phyloP scores from a whole-genome alignment of 2,113 vertebrate species.

The Microcebus jonahi region DNA sequence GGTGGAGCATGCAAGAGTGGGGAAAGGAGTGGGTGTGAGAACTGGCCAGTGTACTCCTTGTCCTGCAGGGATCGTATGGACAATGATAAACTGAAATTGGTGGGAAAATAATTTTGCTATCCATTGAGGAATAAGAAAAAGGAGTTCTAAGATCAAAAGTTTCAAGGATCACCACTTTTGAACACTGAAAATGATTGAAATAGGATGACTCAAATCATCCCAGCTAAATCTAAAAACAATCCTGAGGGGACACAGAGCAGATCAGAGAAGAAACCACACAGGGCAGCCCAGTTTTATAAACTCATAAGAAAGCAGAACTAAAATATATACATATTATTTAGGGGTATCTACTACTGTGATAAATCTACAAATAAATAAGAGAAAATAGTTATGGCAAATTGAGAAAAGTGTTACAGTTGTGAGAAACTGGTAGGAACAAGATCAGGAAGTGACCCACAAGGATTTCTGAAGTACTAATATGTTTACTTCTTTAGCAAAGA shows the following conservation, averaged over 20 bases:
- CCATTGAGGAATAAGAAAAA: neutral
- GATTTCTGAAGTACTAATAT: neutral
- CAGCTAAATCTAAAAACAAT: neutral
- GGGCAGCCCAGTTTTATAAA: neutral
- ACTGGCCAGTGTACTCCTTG: neutral
- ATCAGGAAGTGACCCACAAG: neutral
- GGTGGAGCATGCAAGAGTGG: accelerated
- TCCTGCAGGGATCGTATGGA: too few relatives aligned
- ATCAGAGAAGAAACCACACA: neutral
- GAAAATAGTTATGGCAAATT: neutral
- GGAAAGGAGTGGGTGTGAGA: too few relatives aligned
- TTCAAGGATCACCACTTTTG: neutral
- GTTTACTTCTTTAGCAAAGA: neutral
- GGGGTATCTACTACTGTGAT: neutral
- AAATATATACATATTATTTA: neutral
- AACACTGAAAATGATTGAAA: neutral
- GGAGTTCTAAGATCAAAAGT: neutral
- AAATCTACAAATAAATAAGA: neutral
- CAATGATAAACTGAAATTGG: too few relatives aligned
- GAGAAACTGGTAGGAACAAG: neutral
- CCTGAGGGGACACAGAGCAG: neutral
- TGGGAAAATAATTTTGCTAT: neutral
- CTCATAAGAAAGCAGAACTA: neutral
- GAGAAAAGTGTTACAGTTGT: neutral
- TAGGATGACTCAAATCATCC: neutral